Evolutionary conservation across 2,797 vertebrate genomes (phyloP), one percentile per base, ranked within the genome.

Genomic region (Centroberyx gerrardi): DNA sequence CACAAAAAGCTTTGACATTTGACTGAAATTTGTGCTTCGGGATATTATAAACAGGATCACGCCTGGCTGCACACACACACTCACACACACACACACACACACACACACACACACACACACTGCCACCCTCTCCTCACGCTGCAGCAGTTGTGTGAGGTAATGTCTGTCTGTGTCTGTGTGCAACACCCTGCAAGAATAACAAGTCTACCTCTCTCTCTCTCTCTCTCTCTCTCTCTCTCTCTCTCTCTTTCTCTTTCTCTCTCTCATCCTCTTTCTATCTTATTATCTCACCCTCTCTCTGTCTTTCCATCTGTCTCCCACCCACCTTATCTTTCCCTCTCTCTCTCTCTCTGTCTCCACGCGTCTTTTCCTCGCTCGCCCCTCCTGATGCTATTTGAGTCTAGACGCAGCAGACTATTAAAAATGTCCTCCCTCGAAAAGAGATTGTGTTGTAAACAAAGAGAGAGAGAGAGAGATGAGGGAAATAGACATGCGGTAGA

Each of bases 81-180:
- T 62, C 71, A 71, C 63, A 68, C 58, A 69, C 48, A 83, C 76
- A 65, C 68, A 51, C 79, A 69, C 71, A 83, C 70, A 68, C 67
- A 73, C 53, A 74, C 60, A 60, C 48, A 66, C 58, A 63, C 72
- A 65, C 60, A 51, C 72, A 90, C 78, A 75, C 88, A 74, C 55
- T 69, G 78, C 81, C 82, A 70, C 74, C 79, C 76, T 84, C 74
- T 80, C 90, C 87, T 80, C 75, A 92, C 81, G 84, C 83, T 91
- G 92, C 85, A 91, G 93, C 92, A 93, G 94, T 93, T 92, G 93
- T 94, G 88, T 94, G 90, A 89, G 91, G 93, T 94, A 94, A 92
- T 90, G 86, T 92, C 91, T 93, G 94, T 91, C 92, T 87, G 85
- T 28, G 84, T 80, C 72, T 86, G 68, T 84, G 82, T 83, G 81